Evolutionary conservation across 2,888 invertebrate genomes (phyloP).

Genomic region (Keiferia lycopersicella): DNA sequence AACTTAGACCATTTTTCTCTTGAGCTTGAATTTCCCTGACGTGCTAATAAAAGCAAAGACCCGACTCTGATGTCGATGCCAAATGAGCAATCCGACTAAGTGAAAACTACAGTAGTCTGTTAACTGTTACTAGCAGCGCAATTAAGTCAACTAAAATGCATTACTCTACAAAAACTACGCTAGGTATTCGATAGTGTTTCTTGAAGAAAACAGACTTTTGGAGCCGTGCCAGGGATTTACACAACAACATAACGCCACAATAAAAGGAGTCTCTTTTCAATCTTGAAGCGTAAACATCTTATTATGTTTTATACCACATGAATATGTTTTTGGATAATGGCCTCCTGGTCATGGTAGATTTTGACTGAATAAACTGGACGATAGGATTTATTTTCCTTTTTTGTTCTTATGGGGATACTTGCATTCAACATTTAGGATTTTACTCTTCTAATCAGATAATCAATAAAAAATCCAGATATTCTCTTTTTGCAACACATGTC

Average conservation of each 20-base stretch:
- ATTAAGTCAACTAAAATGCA: slow-evolving; percentile 37
- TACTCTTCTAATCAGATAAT: too few relatives aligned
- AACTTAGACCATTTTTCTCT: slow-evolving; percentile 28
- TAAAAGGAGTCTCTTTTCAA: not conserved
- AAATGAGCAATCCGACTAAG: slow-evolving; percentile 71
- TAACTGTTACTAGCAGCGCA: slow-evolving; percentile 41
- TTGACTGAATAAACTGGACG: too few relatives aligned
- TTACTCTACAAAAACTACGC: not conserved
- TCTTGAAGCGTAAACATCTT: not conserved
- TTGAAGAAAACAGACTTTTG: slow-evolving; percentile 4
- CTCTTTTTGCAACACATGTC: too few relatives aligned
- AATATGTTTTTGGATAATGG: too few relatives aligned
- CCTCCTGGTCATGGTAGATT: too few relatives aligned
- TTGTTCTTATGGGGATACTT: too few relatives aligned
- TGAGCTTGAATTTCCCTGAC: slow-evolving; percentile 2
- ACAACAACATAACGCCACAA: too few relatives aligned
- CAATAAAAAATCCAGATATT: too few relatives aligned
- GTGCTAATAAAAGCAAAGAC: not conserved
- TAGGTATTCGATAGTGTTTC: slow-evolving; percentile 28
- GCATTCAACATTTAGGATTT: too few relatives aligned
- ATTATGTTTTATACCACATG: not conserved
- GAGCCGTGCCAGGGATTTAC: not conserved
- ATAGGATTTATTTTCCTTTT: too few relatives aligned
- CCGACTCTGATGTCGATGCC: slow-evolving; percentile 43
- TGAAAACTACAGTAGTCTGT: slow-evolving; percentile 55